Evolutionary conservation across 2,888 invertebrate species (phyloP).

Genomic region (Apeira syringaria): DNA sequence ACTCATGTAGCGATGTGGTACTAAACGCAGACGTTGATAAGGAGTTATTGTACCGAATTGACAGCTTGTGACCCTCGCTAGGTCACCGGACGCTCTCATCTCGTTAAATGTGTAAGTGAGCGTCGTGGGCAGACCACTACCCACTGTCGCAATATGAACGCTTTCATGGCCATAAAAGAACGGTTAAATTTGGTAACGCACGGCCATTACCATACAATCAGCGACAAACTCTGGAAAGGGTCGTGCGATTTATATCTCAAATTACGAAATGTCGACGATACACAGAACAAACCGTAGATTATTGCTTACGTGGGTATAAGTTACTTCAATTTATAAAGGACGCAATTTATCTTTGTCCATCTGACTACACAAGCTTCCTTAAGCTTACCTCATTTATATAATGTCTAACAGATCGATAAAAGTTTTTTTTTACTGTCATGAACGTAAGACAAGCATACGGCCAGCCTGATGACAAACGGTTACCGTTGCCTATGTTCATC

Average conservation of each 20-base stretch:
- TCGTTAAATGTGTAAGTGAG: conserved; percentile 43
- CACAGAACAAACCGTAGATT: too few relatives aligned
- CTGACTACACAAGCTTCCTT: too few relatives aligned
- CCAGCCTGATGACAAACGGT: too few relatives aligned
- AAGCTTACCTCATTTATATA: too few relatives aligned
- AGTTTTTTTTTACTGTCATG: too few relatives aligned
- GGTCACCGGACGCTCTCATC: conserved; percentile 51
- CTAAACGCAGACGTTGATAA: conserved; percentile 37
- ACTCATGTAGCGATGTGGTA: conserved; percentile 34
- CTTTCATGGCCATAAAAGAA: conserved; percentile 34
- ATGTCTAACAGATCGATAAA: too few relatives aligned
- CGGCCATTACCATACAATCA: conserved; percentile 30
- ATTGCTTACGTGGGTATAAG: too few relatives aligned
- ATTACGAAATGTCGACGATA: conserved; percentile 16
- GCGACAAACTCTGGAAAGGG: conserved; percentile 30
- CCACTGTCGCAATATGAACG: conserved; percentile 37
- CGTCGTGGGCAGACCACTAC: conserved; percentile 25
- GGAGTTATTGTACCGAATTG: conserved; percentile 47
- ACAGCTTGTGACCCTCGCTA: conserved; percentile 51
- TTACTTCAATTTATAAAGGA: too few relatives aligned
- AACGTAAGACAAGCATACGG: too few relatives aligned
- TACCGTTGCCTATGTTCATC: too few relatives aligned
- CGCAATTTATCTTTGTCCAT: too few relatives aligned
- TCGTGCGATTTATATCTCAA: conserved; percentile 23
- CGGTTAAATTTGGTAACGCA: conserved; percentile 33